A percentile compares a stretch with the other conserved stretches of the same genome.
Evolutionary conservation across 2,113 vertebrate species (phyloP).

Genomic region (Platysteira castanea): DNA sequence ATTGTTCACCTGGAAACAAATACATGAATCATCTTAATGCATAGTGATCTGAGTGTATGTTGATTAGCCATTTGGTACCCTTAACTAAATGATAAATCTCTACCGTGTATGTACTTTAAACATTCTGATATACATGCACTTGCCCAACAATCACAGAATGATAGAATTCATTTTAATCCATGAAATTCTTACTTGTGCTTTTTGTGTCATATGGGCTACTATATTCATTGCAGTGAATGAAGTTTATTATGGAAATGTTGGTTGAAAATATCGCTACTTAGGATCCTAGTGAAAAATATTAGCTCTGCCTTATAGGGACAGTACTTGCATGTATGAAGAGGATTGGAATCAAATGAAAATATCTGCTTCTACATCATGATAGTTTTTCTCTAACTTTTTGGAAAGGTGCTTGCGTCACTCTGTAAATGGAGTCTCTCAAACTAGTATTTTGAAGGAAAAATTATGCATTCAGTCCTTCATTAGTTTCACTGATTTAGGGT

Average conservation of each 20-base stretch:
- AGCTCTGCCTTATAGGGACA: not conserved
- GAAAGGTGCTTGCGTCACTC: not conserved
- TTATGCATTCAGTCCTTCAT: not conserved
- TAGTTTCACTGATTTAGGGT: not conserved
- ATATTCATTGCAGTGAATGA: not conserved
- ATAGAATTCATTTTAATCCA: not conserved
- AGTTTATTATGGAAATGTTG: not conserved
- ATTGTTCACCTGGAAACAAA: not conserved
- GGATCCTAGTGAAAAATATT: not conserved
- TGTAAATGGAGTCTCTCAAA: not conserved
- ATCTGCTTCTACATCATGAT: not conserved
- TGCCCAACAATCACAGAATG: not conserved
- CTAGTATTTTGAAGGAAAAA: not conserved
- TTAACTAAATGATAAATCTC: not conserved
- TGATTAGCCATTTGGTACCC: not conserved
- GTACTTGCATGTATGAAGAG: not conserved
- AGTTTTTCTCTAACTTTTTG: not conserved
- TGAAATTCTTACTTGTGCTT: not conserved
- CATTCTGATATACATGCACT: not conserved
- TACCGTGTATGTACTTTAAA: not conserved
- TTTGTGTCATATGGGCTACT: not conserved
- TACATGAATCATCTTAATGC: not conserved
- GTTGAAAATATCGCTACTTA: not conserved
- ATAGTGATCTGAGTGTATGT: not conserved
- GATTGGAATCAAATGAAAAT: not conserved